Conservation (phyloP, 2,888 invertebrate species). For the Caenorhabditis imperialis region DNA sequence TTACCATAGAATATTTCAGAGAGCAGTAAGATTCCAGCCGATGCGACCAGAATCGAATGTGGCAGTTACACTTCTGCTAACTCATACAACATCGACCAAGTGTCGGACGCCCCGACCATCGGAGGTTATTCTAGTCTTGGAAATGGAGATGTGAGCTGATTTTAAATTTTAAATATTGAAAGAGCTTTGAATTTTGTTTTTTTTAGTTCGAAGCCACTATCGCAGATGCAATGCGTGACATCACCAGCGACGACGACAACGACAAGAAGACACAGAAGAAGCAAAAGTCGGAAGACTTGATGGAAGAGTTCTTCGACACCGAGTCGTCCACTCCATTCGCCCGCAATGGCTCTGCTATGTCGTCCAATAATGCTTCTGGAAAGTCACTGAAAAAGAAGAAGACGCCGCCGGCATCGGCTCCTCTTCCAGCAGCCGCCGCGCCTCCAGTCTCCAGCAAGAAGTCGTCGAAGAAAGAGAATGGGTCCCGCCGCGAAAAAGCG, state of each 20-base stretch:
- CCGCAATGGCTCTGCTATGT: constrained; percentile 18
- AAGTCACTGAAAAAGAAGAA: constrained; percentile 33
- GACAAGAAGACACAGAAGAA: neutral
- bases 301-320: constrained; percentile 52
- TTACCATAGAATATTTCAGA: constrained; percentile 18
- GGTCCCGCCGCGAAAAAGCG: constrained; percentile 17
- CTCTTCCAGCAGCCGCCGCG: constrained; percentile 1
- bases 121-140: constrained; percentile 15
- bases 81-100: constrained; percentile 28
- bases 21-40: constrained; percentile 22
- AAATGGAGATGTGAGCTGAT: constrained; percentile 26
- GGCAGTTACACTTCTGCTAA: constrained; percentile 49
- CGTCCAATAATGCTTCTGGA: constrained; percentile 1
- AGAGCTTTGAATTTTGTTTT: constrained; percentile 20
- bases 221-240: constrained; percentile 67
- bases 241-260: constrained; percentile 19
- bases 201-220: constrained; percentile 45
- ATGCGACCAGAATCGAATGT: constrained; percentile 62
- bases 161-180: neutral
- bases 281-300: neutral
- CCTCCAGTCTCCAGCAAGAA: neutral
- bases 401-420: constrained; percentile 28
- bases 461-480: constrained; percentile 1
- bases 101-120: neutral
- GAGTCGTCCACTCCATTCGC: constrained; percentile 34